Conservation (phyloP, 2,113 vertebrate genomes). For the Tychaedon coryphoeus region DNA sequence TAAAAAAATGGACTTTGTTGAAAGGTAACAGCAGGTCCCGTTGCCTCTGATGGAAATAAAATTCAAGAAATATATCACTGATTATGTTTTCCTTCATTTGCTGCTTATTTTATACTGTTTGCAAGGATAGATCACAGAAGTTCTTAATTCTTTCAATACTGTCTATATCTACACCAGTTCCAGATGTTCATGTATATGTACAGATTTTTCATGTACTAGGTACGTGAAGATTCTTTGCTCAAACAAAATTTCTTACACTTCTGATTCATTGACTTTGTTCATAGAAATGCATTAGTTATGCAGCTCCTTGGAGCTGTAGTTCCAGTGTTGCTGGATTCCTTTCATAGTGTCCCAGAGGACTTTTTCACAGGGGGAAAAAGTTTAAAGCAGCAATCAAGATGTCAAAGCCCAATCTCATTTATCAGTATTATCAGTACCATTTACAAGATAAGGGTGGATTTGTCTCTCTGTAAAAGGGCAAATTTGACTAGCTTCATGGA, state of each 20-base stretch:
- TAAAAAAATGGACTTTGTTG: accelerated
- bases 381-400: neutral
- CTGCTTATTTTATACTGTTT: neutral
- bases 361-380: neutral
- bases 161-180: neutral
- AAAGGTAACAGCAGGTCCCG: neutral
- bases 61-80: neutral
- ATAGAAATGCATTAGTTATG: neutral
- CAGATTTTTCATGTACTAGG: neutral
- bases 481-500: neutral
- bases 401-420: neutral
- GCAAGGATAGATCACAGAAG: neutral
- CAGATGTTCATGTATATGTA: neutral
- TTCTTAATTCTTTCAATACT: neutral
- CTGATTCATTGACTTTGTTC: neutral
- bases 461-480: neutral
- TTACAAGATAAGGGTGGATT: neutral
- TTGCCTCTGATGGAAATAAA: neutral
- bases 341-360: neutral
- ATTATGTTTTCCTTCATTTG: neutral
- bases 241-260: neutral
- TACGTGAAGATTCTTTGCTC: neutral
- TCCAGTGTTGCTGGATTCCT: neutral
- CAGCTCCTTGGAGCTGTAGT: neutral
- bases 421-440: neutral